These are phyloP conservation scores for Octodon degus DNA, from an alignment of 2,113 vertebrate genomes.

Conservation along the genomic window DNA sequence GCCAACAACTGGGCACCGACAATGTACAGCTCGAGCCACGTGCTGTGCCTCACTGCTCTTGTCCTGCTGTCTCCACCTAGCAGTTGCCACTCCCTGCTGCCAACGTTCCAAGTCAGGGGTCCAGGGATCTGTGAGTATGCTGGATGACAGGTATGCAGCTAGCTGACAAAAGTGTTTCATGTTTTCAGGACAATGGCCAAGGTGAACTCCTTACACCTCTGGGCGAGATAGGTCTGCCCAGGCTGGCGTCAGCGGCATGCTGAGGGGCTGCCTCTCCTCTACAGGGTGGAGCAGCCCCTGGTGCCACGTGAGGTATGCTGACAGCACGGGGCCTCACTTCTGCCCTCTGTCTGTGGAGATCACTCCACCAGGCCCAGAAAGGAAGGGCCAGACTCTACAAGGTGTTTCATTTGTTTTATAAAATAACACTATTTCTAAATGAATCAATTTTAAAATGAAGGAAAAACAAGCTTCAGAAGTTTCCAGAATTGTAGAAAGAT, in stretches of 20 bases:
- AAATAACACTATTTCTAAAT: background rate
- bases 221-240: too few species aligned
- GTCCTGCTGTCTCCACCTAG: background rate
- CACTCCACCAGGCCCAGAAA: background rate
- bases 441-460: background rate
- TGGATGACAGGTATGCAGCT: accelerated
- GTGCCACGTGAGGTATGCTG: accelerated
- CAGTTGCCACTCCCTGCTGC: accelerated
- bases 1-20: background rate
- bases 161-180: accelerated
- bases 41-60: accelerated
- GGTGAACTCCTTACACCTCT: accelerated
- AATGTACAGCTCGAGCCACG: accelerated
- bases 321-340: background rate
- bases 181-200: background rate
- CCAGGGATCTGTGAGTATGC: background rate
- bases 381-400: background rate
- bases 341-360: background rate
- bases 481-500: background rate
- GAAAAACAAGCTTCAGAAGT: background rate
- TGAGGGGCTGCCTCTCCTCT: background rate
- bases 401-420: too few species aligned
- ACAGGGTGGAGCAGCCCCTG: too few species aligned
- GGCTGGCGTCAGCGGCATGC: accelerated
- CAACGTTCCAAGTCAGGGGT: accelerated